A percentile compares a stretch with the other conserved stretches of the same genome.
These are phyloP conservation scores for Chinchilla lanigera DNA, from an alignment of 2,113 vertebrate genomes.

Conservation along the genomic window DNA sequence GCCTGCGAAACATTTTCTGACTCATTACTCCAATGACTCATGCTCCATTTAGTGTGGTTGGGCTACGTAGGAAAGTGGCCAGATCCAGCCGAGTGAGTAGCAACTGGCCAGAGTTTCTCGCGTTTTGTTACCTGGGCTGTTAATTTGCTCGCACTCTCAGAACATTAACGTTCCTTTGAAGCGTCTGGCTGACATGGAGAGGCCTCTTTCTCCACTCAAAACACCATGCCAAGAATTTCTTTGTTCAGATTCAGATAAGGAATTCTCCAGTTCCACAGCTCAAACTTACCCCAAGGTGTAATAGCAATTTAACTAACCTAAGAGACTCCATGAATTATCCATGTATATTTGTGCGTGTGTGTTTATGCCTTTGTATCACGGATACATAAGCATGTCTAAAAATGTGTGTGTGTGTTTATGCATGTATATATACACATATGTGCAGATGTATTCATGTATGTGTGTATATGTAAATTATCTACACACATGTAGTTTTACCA, in stretches of 20 bases:
- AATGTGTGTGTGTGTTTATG: neutral
- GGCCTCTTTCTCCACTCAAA: neutral
- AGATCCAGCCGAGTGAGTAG: constrained; percentile 14
- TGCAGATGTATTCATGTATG: fast-evolving
- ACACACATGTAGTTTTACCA: neutral
- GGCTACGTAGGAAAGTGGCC: constrained; percentile 34
- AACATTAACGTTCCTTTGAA: constrained; percentile 26
- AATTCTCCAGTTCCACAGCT: neutral
- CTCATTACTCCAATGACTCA: constrained; percentile 76
- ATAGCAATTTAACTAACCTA: constrained; percentile 23
- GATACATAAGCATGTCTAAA: neutral
- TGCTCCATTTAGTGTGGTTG: constrained; percentile 71
- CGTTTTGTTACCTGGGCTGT: constrained; percentile 61
- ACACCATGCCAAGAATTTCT: neutral
- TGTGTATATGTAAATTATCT: neutral
- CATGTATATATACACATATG: neutral
- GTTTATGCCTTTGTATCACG: neutral
- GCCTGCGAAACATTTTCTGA: constrained; percentile 71
- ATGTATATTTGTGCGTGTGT: neutral
- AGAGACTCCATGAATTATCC: neutral
- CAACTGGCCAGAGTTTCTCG: constrained; percentile 43
- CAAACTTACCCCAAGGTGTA: neutral
- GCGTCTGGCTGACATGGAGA: neutral
- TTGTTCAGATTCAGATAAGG: neutral
- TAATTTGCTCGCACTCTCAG: constrained; percentile 52